These are phyloP conservation scores for Allygus modestus DNA, from an alignment of 2,888 invertebrate species.

Conservation along the genomic window DNA sequence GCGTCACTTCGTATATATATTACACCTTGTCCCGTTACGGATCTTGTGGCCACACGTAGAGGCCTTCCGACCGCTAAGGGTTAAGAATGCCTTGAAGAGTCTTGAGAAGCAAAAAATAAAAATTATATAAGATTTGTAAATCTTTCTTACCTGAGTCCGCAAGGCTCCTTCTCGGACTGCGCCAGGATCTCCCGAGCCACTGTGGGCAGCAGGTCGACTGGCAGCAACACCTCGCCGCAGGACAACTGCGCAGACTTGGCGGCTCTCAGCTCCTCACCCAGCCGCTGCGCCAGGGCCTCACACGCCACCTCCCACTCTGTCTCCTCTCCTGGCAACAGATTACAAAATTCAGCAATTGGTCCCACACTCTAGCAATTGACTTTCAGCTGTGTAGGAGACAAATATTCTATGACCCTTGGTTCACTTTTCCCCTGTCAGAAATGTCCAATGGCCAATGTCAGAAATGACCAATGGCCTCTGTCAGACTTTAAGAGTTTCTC, in stretches of 20 bases:
- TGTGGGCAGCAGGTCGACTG: constrained; percentile 87
- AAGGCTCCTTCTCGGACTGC: constrained; percentile 93
- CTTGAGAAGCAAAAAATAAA: too few species aligned
- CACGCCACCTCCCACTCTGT: constrained; percentile 71
- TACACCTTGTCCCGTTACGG: too few species aligned
- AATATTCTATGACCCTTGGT: background rate
- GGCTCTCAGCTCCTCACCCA: constrained; percentile 87
- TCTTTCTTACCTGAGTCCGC: constrained; percentile 84
- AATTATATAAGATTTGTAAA: too few species aligned
- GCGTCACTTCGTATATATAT: too few species aligned
- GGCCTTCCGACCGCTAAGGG: too few species aligned
- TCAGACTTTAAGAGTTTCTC: too few species aligned
- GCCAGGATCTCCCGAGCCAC: constrained; percentile 88
- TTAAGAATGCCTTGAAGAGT: too few species aligned
- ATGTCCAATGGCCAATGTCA: too few species aligned
- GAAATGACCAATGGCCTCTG: too few species aligned
- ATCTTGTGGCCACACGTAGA: too few species aligned
- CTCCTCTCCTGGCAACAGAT: constrained; percentile 66
- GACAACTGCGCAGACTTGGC: constrained; percentile 89
- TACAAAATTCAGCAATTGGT: constrained; percentile 25
- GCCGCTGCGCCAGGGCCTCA: constrained; percentile 81
- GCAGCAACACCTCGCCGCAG: constrained; percentile 91
- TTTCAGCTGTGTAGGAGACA: too few species aligned
- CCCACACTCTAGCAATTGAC: background rate
- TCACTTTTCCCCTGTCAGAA: background rate